Evolutionary conservation across 2,113 vertebrate genomes (phyloP).

Genomic region (Zapus hudsonius): DNA sequence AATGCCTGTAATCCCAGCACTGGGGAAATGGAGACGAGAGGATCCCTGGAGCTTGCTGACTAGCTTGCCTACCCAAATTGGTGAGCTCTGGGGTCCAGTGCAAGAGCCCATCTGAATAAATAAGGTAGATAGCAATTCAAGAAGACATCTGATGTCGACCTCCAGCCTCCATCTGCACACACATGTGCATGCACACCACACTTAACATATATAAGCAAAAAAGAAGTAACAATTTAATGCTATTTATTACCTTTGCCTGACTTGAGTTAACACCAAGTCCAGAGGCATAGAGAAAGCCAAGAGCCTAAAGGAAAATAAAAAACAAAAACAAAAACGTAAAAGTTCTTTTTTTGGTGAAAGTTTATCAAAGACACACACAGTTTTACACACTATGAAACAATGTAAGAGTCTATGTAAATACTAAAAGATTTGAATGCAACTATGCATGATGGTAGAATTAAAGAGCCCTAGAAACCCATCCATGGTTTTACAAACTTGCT

Average conservation of each 20-base stretch:
- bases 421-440: conserved; percentile 9
- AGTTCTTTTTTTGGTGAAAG: conserved; percentile 15
- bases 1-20: no score
- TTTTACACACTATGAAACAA: conserved; percentile 15
- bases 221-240: no score
- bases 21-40: no score
- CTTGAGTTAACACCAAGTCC: conserved; percentile 98
- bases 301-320: conserved; percentile 88
- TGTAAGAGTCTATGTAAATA: not conserved
- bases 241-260: conserved; percentile 95
- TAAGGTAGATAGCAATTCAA: no score
- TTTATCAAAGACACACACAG: conserved; percentile 12
- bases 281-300: conserved; percentile 97
- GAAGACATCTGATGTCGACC: no score
- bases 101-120: no score
- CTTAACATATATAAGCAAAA: no score
- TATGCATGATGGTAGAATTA: not conserved
- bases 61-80: no score
- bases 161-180: no score
- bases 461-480: not conserved
- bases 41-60: no score
- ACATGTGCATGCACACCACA: no score
- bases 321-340: conserved; percentile 55
- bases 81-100: no score
- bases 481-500: not conserved